phyloP scores from a whole-genome alignment of 2,113 vertebrate species.

The Thunnus maccoyii region DNA sequence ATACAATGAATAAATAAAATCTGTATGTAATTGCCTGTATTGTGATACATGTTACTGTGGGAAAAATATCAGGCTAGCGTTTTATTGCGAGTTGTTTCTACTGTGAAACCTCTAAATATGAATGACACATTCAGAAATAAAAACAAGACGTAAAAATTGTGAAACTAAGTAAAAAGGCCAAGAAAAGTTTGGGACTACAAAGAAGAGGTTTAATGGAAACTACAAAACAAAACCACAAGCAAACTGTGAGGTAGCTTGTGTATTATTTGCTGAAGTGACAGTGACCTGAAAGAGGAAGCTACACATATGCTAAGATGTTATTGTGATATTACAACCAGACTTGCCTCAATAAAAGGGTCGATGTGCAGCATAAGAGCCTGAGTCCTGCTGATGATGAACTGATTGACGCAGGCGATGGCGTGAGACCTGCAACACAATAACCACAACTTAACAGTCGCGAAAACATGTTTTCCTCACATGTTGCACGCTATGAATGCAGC shows the following conservation, averaged over 20 bases:
- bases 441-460: constrained; percentile 17
- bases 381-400: constrained; percentile 98
- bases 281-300: background rate
- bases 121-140: background rate
- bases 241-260: background rate
- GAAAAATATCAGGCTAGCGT: too few relatives aligned
- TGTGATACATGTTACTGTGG: too few relatives aligned
- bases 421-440: constrained; percentile 89
- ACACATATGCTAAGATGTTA: background rate
- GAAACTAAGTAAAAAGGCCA: background rate
- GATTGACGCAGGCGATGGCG: constrained; percentile 97
- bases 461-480: constrained; percentile 41
- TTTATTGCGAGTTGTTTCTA: too few relatives aligned
- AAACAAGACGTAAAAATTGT: background rate
- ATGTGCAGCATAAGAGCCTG: constrained; percentile 99
- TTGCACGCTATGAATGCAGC: constrained; percentile 43
- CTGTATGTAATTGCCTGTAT: too few relatives aligned
- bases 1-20: background rate
- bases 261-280: background rate
- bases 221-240: background rate
- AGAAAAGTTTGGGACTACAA: background rate
- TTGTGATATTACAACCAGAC: constrained; percentile 48
- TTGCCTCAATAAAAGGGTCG: constrained; percentile 96
- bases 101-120: background rate
- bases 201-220: background rate